Evolutionary conservation across 2,113 vertebrate genomes (phyloP).

Genomic region (Trematocara marginatum): DNA sequence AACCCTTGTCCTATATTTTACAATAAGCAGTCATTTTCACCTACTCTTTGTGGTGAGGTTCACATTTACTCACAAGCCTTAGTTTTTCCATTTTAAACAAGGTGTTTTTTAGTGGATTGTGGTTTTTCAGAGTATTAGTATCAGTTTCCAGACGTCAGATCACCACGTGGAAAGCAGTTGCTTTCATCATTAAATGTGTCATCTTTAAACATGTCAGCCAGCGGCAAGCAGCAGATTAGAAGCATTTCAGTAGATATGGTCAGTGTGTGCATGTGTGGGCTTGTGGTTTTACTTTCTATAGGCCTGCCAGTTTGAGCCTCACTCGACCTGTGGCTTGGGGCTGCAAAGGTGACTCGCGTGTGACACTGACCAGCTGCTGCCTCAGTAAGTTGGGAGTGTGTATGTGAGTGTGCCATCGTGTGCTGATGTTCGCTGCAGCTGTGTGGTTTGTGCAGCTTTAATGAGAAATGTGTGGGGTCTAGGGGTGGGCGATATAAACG

Average conservation of each 20-base stretch:
- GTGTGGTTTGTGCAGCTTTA: background rate
- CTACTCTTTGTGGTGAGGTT: background rate
- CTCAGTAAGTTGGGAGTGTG: background rate
- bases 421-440: background rate
- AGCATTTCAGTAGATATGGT: background rate
- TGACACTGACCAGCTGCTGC: slow-evolving; percentile 4
- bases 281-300: background rate
- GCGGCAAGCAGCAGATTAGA: background rate
- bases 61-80: background rate
- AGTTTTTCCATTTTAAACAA: background rate
- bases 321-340: background rate
- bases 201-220: background rate
- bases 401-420: background rate
- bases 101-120: background rate
- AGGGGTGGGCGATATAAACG: too few relatives aligned
- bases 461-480: slow-evolving; percentile 23
- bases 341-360: background rate
- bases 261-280: background rate
- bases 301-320: background rate
- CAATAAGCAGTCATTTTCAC: accelerated
- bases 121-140: background rate
- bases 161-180: background rate
- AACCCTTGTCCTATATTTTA: accelerated
- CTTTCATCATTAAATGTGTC: background rate
- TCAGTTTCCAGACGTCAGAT: background rate